These are phyloP conservation scores for Thymelicus acteon DNA, from an alignment of 2,888 invertebrate genomes.

Conservation along the genomic window DNA sequence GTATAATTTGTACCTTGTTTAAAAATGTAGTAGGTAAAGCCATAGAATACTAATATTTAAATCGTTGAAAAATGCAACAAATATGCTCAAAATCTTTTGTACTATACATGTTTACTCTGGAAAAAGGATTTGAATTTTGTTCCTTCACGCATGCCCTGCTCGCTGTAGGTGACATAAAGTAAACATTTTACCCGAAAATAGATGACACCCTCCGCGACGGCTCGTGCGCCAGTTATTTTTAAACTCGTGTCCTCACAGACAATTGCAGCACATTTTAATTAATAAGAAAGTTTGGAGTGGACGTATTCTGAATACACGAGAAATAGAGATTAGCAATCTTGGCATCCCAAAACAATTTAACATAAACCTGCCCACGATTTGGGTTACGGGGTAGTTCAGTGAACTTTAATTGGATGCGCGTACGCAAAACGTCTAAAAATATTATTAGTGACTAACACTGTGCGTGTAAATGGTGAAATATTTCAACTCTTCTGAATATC, in stretches of 20 bases:
- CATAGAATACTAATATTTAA: too few relatives aligned
- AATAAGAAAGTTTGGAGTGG: slow-evolving; percentile 49
- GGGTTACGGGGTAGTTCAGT: slow-evolving; percentile 44
- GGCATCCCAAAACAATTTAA: slow-evolving; percentile 11
- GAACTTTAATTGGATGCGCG: slow-evolving; percentile 50
- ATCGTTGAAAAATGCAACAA: too few relatives aligned
- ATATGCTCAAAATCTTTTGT: too few relatives aligned
- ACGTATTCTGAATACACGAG: slow-evolving; percentile 44
- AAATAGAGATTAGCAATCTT: neutral
- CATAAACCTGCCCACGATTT: slow-evolving; percentile 21
- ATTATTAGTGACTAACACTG: slow-evolving; percentile 75
- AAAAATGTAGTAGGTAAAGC: too few relatives aligned
- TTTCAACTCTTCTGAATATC: slow-evolving; percentile 69
- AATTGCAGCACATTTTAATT: slow-evolving; percentile 58
- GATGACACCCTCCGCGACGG: slow-evolving; percentile 69
- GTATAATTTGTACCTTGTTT: too few relatives aligned
- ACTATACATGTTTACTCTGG: neutral
- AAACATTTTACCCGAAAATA: slow-evolving; percentile 58
- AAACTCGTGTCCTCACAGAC: slow-evolving; percentile 55
- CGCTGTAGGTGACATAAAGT: slow-evolving; percentile 29
- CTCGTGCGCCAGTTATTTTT: slow-evolving; percentile 66
- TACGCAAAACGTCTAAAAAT: slow-evolving; percentile 73
- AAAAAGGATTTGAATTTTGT: neutral
- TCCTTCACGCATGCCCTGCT: neutral
- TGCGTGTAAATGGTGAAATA: slow-evolving; percentile 63